Evolutionary conservation across 2,888 invertebrate species (phyloP).

Genomic region (Electrophaes corylata): DNA sequence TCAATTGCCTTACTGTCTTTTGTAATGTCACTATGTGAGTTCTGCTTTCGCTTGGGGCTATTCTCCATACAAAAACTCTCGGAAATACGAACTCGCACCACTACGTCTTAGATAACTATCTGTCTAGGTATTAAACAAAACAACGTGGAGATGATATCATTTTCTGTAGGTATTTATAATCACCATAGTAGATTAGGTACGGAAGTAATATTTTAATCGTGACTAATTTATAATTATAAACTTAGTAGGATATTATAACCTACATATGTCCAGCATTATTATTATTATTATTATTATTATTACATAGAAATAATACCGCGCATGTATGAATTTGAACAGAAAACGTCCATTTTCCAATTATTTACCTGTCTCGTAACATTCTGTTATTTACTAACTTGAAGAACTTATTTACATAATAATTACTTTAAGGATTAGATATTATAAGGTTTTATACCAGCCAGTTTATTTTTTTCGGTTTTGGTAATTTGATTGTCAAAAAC

Average conservation of each 20-base stretch:
- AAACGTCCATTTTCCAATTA: constrained; percentile 20
- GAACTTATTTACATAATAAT: neutral
- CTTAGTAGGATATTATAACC: constrained; percentile 7
- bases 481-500: neutral
- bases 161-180: constrained; percentile 14
- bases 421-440: neutral
- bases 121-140: neutral
- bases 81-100: too few relatives aligned
- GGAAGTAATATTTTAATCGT: neutral
- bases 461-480: constrained; percentile 4
- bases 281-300: too few relatives aligned
- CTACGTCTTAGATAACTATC: too few relatives aligned
- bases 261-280: too few relatives aligned
- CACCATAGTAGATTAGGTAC: neutral
- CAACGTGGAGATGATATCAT: constrained; percentile 5
- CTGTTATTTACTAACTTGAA: neutral
- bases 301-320: constrained; percentile 1
- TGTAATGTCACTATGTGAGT: too few relatives aligned
- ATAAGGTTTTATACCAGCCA: constrained; percentile 1
- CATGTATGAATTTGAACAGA: neutral
- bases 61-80: too few relatives aligned
- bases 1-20: too few relatives aligned
- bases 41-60: too few relatives aligned
- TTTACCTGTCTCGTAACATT: constrained; percentile 4
- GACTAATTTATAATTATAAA: neutral